phyloP scores from a whole-genome alignment of 2,797 vertebrate genomes.

The Arrhamphus sclerolepis region DNA sequence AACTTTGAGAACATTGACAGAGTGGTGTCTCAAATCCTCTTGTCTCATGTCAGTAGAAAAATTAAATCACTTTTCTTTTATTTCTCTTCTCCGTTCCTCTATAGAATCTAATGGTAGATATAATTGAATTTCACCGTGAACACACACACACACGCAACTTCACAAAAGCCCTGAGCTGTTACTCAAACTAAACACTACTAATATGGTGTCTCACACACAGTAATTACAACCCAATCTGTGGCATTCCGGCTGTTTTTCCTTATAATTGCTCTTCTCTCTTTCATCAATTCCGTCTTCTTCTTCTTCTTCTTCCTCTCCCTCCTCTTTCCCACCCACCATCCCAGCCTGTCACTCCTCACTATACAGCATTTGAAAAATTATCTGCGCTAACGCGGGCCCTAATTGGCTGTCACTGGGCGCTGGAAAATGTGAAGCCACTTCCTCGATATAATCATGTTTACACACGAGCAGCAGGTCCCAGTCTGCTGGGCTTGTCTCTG shows the following conservation, averaged over 20 bases:
- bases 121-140: conserved; percentile 73
- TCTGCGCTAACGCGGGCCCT: conserved; percentile 68
- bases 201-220: conserved; percentile 60
- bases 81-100: conserved; percentile 12
- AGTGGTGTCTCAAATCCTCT: conserved; percentile 27
- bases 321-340: conserved; percentile 42
- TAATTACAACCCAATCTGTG: conserved; percentile 76
- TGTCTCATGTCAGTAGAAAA: conserved; percentile 30
- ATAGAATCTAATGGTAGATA: conserved; percentile 50
- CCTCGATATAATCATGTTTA: conserved; percentile 81
- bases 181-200: conserved; percentile 71
- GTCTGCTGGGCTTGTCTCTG: conserved; percentile 70
- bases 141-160: conserved; percentile 12
- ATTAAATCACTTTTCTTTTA: conserved; percentile 27
- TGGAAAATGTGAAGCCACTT: conserved; percentile 73
- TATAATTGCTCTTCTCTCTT: conserved; percentile 72
- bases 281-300: conserved; percentile 41
- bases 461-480: conserved; percentile 68
- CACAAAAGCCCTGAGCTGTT: conserved; percentile 35
- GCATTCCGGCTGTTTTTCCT: conserved; percentile 47
- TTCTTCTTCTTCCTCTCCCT: conserved; percentile 5
- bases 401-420: conserved; percentile 81
- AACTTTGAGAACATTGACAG: conserved; percentile 29
- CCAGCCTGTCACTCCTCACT: conserved; percentile 42
- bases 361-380: conserved; percentile 75